A percentile compares a stretch with the other conserved stretches of the same genome.
Conservation (phyloP, 2,113 vertebrate genomes). For the Rattus rattus region DNA sequence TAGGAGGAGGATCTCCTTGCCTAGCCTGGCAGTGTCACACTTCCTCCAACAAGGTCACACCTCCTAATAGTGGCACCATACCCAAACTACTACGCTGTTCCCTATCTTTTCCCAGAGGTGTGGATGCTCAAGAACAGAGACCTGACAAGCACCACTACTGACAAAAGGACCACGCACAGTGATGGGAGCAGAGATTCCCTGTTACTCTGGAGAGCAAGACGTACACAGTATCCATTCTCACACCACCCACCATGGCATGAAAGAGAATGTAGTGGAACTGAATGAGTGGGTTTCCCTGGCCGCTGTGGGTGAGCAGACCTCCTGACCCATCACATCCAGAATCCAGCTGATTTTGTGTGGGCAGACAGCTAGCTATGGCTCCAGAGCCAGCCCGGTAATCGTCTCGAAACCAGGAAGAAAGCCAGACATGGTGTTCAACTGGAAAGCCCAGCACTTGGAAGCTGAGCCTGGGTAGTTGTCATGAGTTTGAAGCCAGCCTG, state of each 20-base stretch:
- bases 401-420: background rate
- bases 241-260: background rate
- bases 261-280: background rate
- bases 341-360: background rate
- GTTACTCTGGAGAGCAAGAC: background rate
- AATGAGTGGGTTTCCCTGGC: background rate
- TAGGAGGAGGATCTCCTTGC: too few species aligned
- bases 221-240: background rate
- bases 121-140: background rate
- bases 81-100: background rate
- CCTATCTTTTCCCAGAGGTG: background rate
- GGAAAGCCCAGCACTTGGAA: background rate
- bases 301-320: background rate
- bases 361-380: background rate
- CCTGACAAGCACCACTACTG: background rate
- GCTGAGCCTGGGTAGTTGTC: background rate
- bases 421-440: background rate
- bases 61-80: too few species aligned
- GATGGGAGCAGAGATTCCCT: too few species aligned
- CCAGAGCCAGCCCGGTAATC: background rate
- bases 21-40: too few species aligned
- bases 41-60: too few species aligned
- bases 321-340: background rate
- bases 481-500: background rate
- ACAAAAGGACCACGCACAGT: background rate